A percentile compares a stretch with the other conserved stretches of the same genome.
Conservation (phyloP, 1,140 invertebrate species). For the Agraylea sexmaculata region DNA sequence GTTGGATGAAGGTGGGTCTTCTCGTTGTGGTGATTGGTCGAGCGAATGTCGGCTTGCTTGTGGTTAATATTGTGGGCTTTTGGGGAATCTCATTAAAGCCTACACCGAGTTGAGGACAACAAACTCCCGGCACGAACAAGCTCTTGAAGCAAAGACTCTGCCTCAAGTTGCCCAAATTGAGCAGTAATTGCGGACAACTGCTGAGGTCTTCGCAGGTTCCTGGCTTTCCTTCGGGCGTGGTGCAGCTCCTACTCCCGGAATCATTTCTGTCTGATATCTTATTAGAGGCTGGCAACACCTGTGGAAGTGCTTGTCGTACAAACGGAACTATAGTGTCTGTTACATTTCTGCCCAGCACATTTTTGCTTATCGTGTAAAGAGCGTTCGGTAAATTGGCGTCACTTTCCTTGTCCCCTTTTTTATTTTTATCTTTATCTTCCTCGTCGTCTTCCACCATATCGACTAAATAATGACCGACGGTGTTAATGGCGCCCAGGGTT, state of each 20-base stretch:
- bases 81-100: conserved; percentile 29
- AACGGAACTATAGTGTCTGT: conserved; percentile 67
- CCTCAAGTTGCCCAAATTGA: conserved; percentile 69
- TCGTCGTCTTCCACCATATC: conserved; percentile 52
- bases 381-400: conserved; percentile 46
- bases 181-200: conserved; percentile 73
- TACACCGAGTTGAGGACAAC: conserved; percentile 55
- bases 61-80: conserved; percentile 28
- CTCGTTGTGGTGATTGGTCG: conserved; percentile 37
- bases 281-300: conserved; percentile 30
- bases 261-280: conserved; percentile 12
- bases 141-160: conserved; percentile 87
- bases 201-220: conserved; percentile 83
- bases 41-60: conserved; percentile 25
- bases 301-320: conserved; percentile 50
- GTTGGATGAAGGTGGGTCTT: conserved; percentile 24
- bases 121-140: conserved; percentile 82
- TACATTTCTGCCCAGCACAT: conserved; percentile 66
- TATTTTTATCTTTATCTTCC: conserved; percentile 23
- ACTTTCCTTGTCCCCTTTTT: conserved; percentile 30
- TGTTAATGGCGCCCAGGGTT: conserved; percentile 65
- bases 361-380: conserved; percentile 68
- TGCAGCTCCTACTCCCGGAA: conserved; percentile 44
- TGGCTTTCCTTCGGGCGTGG: conserved; percentile 61
- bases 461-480: conserved; percentile 69